Evolutionary conservation across 2,888 invertebrate species (phyloP), one percentile per base, ranked within the genome.

Genomic region (Himalopsyche kuldschensis): DNA sequence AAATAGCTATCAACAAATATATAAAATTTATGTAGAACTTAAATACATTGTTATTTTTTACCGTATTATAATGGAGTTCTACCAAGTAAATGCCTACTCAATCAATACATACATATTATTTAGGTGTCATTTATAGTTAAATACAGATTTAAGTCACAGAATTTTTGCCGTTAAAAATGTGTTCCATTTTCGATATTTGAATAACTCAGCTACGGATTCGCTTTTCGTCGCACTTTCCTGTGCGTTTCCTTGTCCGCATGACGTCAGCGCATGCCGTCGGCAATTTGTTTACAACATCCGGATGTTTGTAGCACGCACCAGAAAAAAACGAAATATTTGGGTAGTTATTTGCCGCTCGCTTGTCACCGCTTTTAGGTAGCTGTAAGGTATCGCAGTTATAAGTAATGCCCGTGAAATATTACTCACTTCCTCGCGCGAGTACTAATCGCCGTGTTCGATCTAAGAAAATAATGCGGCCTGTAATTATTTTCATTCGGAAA

Each of bases 201-300:
- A 20, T 55, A 55, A 20, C 55, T 20, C 20, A 10, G 20, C 55
- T 55, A 20, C 24, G 10, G 20, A 20, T 55, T 20, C 55, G 75
- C 30, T 32, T 31, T 31, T 75, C 75, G 75, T 31, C 75, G 31
- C 75, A 8, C 30, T 32, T 55, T 24, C 31, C 20, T 8, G 4
- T 1, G 75, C 30, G 31, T 31, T 75, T 30, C 31, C 31, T 30
- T 20, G 20, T 27, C 32, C 32, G 17, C 32, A 32, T 75, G 75
- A 75, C 75, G 75, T 75, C 75, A 75, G 31, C 32, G 30, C 30
- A n/a, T 32, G 75, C 75, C 75, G 32, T 27, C 55, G 32, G 31
- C 75, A 32, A 75, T 75, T 75, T 75, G 75, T 75, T 75, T 75
- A 32, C 75, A 30, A 75, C 75, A 3, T 75, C 75, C 75, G 75